Conservation (phyloP, 2,888 invertebrate genomes). For the Sminthurides aquaticus region DNA sequence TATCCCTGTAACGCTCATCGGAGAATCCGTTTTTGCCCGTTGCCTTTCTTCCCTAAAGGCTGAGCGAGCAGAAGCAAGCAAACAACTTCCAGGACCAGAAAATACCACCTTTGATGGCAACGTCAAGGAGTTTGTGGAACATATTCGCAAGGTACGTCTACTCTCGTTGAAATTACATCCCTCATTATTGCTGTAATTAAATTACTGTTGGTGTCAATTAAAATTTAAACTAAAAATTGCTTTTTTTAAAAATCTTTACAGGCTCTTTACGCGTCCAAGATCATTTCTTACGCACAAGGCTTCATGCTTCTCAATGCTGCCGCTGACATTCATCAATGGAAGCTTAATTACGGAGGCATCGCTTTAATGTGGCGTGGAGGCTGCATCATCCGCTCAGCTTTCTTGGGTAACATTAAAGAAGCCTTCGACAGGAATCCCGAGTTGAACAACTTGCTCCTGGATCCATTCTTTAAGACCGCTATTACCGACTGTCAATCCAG, state of each 20-base stretch:
- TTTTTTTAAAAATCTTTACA: slow-evolving; percentile 46
- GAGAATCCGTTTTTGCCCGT: slow-evolving; percentile 94
- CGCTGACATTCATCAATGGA: slow-evolving; percentile 84
- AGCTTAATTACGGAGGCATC: slow-evolving; percentile 92
- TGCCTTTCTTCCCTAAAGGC: slow-evolving; percentile 85
- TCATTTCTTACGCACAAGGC: slow-evolving; percentile 97
- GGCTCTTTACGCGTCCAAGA: slow-evolving; percentile 94
- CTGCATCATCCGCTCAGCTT: slow-evolving; percentile 91
- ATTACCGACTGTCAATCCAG: slow-evolving; percentile 72
- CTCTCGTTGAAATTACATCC: background rate
- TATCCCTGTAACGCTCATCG: slow-evolving; percentile 94
- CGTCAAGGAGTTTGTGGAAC: slow-evolving; percentile 69
- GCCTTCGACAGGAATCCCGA: slow-evolving; percentile 85
- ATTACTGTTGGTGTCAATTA: no score
- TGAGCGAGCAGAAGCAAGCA: slow-evolving; percentile 78
- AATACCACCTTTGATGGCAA: slow-evolving; percentile 60
- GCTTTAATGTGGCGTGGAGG: slow-evolving; percentile 99
- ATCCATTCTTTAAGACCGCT: slow-evolving; percentile 84
- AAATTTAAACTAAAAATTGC: no score
- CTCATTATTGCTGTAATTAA: background rate
- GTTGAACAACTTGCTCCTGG: slow-evolving; percentile 77
- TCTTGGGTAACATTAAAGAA: slow-evolving; percentile 82
- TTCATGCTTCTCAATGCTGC: slow-evolving; percentile 92
- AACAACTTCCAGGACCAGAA: slow-evolving; percentile 62
- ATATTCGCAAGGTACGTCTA: slow-evolving; percentile 59